These are phyloP conservation scores for Leucania comma DNA, from an alignment of 2,888 invertebrate genomes.

Conservation along the genomic window DNA sequence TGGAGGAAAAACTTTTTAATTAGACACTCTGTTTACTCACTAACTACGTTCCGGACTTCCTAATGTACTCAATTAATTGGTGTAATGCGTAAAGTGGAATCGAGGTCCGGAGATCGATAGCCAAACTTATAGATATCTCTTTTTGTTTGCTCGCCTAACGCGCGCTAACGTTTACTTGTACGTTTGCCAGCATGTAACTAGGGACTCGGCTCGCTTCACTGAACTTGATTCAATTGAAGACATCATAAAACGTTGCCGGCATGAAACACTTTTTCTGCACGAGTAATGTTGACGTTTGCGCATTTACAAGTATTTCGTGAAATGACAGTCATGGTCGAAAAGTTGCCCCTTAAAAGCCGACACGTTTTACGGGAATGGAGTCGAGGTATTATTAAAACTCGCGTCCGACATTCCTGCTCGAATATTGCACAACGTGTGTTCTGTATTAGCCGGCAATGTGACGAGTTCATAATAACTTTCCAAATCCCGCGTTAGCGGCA, in stretches of 20 bases:
- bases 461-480: conserved; percentile 68
- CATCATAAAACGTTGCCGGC: conserved; percentile 38
- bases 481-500: conserved; percentile 42
- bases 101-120: conserved; percentile 39
- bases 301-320: conserved; percentile 29
- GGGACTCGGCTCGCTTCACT: conserved; percentile 49
- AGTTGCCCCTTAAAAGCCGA: conserved; percentile 23
- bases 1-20: conserved; percentile 72
- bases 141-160: conserved; percentile 49
- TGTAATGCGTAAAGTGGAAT: conserved; percentile 62
- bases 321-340: conserved; percentile 36
- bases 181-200: conserved; percentile 52
- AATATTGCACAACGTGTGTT: conserved; percentile 73
- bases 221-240: conserved; percentile 63
- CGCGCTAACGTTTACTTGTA: conserved; percentile 51
- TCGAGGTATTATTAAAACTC: conserved; percentile 59
- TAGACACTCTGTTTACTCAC: conserved; percentile 67
- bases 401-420: conserved; percentile 64
- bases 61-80: conserved; percentile 68
- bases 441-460: conserved; percentile 63
- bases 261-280: conserved; percentile 44
- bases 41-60: conserved; percentile 64
- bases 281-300: conserved; percentile 38
- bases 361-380: conserved; percentile 42
- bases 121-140: conserved; percentile 52